Base-by-base conservation (phyloP, 1,140 invertebrate species). In the Neuroterus valhalla region DNA sequence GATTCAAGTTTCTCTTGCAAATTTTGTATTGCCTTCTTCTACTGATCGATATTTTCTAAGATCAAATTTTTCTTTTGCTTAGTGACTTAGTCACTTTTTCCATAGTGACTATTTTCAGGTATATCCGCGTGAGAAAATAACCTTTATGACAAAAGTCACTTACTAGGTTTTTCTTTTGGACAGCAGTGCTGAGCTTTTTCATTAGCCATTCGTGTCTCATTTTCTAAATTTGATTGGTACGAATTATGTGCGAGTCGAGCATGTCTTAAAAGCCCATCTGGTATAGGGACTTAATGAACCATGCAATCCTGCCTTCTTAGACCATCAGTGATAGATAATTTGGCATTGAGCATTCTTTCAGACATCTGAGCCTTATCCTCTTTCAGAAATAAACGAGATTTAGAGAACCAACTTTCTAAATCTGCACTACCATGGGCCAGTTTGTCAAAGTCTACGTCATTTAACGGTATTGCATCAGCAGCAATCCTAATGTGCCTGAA, bases 371-470 rank as follows among this genome's bases (percentile, higher is more conserved):
- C 17, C 66, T 52, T 71, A 48, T 75, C 77, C 4, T 78, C 19
- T 45, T 70, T 78, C 46, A 74, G 19, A 14, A 52, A 43, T 48
- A 55, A 62, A 38, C 17, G 43, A 14, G 77, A 78, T 42, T 43
- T 62, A 26, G 70, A 78, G 66, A 76, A 78, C 2, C 67, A 70
- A 48, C 77, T 26, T 62, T 78, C 77, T 2, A 78, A 44, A 26
- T 76, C 66, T 46, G 70, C 66, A 42, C 69, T 71, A 52, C 77
- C 74, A 43, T 78, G 68, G 15, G 66, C 66, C 10, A 76, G 11
- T 44, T 31, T 42, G 2, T 70, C 43, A 48, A 66, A 26, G 66
- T 70, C 42, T 14, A 71, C n/a, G 50, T 78, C 38, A 23, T 69
- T 72, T 43, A 73, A 67, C 6, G 75, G 52, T 15, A 77, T 67